Evolutionary conservation across 2,113 vertebrate genomes (phyloP), one percentile per base, ranked within the genome.

Genomic region (Macheiramphus alcinus): DNA sequence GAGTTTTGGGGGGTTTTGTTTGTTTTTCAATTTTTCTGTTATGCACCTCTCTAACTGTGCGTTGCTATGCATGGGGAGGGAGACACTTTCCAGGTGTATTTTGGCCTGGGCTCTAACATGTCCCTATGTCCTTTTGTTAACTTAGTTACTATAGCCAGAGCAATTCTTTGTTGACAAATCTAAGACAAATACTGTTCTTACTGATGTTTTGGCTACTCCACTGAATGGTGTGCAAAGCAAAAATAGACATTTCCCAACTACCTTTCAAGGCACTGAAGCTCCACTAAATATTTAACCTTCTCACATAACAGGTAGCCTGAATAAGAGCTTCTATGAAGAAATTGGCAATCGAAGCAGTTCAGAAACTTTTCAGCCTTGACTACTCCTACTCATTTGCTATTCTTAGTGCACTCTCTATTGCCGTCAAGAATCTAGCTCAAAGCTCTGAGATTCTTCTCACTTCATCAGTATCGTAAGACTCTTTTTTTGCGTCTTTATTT

Each of bases 331-430:
- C 81, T 90, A 16, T 90, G 29, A 85, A 95, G 80, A 83, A 94
- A 81, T 4, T 48, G 90, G 90, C 94, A 92, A 94, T 94, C 80
- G 92, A 92, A 98, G 90, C 81, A 90, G 94, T 97, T 97, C 48
- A 97, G 93, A 97, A 98, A 94, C 83, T 97, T 97, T 96, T 97
- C 92, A 95, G 73, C 96, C 96, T 96, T 94, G 88, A 80, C 87
- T 88, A 93, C 97, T 97, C 98, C 97, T 97, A 98, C 97, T 67
- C 95, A 4, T 86, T 97, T 56, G 80, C 97, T 98, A 97, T 98
- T 98, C 97, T 97, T 91, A 81, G 94, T 75, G 59, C 81, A 13
- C 58, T 94, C 94, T 86, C 68, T 89, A 62, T 97, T 95, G 94
- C 94, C 82, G 80, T 97, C 93, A 97, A 94, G 96, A 93, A 80